Percentiles rank a stretch among this genome's conserved stretches.
Evolutionary conservation across 2,113 vertebrate species (phyloP).

Genomic region (Lagenorhynchus albirostris): DNA sequence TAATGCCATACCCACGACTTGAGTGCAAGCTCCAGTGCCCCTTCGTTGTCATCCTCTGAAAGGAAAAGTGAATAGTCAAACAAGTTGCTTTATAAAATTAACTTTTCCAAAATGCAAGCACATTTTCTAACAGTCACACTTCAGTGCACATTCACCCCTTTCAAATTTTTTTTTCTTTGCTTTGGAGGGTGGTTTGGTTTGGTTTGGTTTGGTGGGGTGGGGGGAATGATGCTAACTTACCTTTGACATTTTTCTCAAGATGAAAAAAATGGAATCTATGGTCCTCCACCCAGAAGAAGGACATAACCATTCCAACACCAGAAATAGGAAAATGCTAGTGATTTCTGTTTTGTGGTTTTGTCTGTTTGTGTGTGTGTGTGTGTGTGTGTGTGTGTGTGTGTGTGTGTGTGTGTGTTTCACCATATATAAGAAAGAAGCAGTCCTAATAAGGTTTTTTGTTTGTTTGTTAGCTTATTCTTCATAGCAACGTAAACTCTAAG

Average conservation of each 20-base stretch:
- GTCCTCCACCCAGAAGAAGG: conserved; percentile 29
- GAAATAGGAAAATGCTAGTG: neutral
- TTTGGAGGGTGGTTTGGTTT: neutral
- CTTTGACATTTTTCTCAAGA: conserved; percentile 1
- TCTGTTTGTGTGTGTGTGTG: neutral
- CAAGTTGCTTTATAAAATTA: conserved; percentile 50
- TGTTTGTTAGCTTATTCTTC: neutral
- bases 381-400: neutral
- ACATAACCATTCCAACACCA: neutral
- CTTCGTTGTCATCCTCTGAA: conserved; percentile 33
- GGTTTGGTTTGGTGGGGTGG: neutral
- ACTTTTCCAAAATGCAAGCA: neutral
- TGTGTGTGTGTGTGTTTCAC: neutral
- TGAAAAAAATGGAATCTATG: conserved; percentile 12
- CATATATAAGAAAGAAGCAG: neutral
- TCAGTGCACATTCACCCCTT: neutral
- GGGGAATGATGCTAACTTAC: neutral
- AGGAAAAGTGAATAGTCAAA: conserved; percentile 33
- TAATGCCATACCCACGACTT: conserved; percentile 41
- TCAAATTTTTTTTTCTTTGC: neutral
- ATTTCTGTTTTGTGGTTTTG: neutral
- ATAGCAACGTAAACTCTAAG: neutral
- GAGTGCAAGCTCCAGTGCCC: neutral
- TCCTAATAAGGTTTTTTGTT: neutral
- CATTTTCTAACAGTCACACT: neutral